A percentile compares a stretch with the other conserved stretches of the same genome.
These are phyloP conservation scores for Lochmaea capreae DNA, from an alignment of 2,888 invertebrate species.

Conservation along the genomic window DNA sequence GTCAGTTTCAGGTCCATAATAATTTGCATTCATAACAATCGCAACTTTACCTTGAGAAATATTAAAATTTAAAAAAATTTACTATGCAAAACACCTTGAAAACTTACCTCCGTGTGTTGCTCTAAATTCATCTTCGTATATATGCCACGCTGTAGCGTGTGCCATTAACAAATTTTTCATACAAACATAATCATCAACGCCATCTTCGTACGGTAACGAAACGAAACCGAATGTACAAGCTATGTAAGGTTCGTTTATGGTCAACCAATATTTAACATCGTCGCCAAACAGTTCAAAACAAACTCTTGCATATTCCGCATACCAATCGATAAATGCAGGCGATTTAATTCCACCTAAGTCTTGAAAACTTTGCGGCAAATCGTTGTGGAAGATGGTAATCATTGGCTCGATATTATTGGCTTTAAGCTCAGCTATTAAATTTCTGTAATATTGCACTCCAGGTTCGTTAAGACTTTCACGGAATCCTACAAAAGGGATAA, in stretches of 20 bases:
- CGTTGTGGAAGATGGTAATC: slow-evolving; percentile 23
- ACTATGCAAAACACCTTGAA: too few relatives aligned
- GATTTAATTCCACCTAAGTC: slow-evolving; percentile 11
- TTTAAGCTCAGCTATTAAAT: slow-evolving; percentile 27
- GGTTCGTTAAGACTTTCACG: slow-evolving; percentile 21
- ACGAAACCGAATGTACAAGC: slow-evolving; percentile 63
- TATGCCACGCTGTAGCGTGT: slow-evolving; percentile 73
- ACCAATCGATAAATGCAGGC: slow-evolving; percentile 11
- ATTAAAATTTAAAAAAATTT: not conserved
- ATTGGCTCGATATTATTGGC: slow-evolving; percentile 29
- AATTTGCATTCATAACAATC: slow-evolving; percentile 67
- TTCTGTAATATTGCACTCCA: slow-evolving; percentile 31
- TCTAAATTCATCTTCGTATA: slow-evolving; percentile 71
- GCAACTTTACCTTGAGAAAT: slow-evolving; percentile 36
- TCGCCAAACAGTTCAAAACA: slow-evolving; percentile 16
- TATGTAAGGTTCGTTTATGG: slow-evolving; percentile 33
- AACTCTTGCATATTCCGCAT: slow-evolving; percentile 11
- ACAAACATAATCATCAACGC: slow-evolving; percentile 72
- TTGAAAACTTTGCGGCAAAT: slow-evolving; percentile 12
- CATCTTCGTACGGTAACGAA: slow-evolving; percentile 67
- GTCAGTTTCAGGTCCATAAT: slow-evolving; percentile 72
- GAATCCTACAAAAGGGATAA: slow-evolving; percentile 15
- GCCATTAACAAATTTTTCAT: slow-evolving; percentile 73
- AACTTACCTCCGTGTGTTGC: slow-evolving; percentile 62
- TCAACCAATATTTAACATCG: slow-evolving; percentile 21